phyloP scores from a whole-genome alignment of 2,888 invertebrate genomes.

The Tortrix viridana region DNA sequence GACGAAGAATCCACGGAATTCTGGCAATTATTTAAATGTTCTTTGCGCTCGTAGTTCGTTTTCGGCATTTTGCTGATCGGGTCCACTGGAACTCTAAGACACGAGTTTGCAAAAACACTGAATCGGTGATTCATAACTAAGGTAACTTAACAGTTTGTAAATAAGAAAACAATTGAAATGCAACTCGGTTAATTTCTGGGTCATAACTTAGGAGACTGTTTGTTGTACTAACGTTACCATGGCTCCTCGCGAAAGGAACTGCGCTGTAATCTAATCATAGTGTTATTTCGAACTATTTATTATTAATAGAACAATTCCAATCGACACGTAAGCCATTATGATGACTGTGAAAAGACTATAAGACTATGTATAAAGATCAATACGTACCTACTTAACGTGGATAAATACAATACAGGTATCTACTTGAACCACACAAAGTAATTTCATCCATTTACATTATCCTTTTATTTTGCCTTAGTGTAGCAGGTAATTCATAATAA shows the following conservation, averaged over 20 bases:
- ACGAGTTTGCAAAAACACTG: conserved; percentile 88
- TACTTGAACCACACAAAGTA: too few relatives aligned
- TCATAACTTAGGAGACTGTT: conserved; percentile 6
- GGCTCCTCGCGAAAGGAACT: conserved; percentile 20
- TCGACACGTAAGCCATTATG: background rate
- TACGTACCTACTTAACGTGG: background rate
- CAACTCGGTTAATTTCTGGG: background rate
- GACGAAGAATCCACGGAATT: conserved; percentile 69
- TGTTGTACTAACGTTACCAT: conserved; percentile 43
- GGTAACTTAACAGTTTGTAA: background rate
- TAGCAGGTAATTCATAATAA: too few relatives aligned
- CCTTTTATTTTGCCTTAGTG: too few relatives aligned
- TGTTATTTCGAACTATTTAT: conserved; percentile 5
- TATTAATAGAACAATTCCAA: conserved; percentile 5
- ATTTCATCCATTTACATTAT: too few relatives aligned
- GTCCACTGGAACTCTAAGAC: conserved; percentile 89
- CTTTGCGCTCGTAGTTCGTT: conserved; percentile 87
- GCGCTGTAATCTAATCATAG: conserved; percentile 2
- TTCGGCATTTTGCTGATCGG: conserved; percentile 89
- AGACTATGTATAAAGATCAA: too few relatives aligned
- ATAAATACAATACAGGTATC: too few relatives aligned
- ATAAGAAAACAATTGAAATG: background rate
- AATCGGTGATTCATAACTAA: conserved; percentile 76
- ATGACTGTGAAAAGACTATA: too few relatives aligned
- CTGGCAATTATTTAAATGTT: conserved; percentile 63